Percentiles rank a stretch among this genome's conserved stretches.
Conservation (phyloP, 2,113 vertebrate genomes). For the Onychostoma macrolepis region DNA sequence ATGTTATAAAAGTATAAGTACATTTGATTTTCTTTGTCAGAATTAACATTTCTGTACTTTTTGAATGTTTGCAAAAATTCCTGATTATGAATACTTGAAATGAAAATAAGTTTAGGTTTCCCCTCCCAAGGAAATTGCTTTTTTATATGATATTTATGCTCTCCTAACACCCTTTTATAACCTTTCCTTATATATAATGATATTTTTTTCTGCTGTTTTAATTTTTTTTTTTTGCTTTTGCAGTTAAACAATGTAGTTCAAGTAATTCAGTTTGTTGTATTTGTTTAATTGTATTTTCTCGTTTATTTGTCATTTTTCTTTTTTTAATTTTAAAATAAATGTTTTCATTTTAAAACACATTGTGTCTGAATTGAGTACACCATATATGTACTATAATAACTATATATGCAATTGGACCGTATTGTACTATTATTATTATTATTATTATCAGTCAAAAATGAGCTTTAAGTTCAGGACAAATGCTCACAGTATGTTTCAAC, state of each 20-base stretch:
- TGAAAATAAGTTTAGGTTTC: neutral
- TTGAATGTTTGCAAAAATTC: neutral
- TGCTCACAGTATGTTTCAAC: neutral
- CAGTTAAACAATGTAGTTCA: neutral
- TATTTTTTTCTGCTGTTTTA: neutral
- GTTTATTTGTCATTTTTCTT: neutral
- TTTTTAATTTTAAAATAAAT: neutral
- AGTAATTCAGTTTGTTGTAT: neutral
- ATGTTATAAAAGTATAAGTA: neutral
- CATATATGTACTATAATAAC: neutral
- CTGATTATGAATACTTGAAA: neutral
- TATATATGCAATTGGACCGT: no score
- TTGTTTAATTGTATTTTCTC: neutral
- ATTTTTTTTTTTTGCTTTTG: neutral
- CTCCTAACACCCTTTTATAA: no score
- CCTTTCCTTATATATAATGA: neutral
- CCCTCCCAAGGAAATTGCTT: neutral
- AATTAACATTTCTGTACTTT: neutral
- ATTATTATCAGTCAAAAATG: neutral
- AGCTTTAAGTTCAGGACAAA: neutral
- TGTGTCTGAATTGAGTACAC: neutral
- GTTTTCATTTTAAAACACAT: neutral
- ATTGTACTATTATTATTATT: neutral
- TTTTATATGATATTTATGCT: neutral
- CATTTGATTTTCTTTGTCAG: neutral